Evolutionary conservation across 2,888 invertebrate genomes (phyloP), one percentile per base, ranked within the genome.

Genomic region (Diloba caeruleocephala): DNA sequence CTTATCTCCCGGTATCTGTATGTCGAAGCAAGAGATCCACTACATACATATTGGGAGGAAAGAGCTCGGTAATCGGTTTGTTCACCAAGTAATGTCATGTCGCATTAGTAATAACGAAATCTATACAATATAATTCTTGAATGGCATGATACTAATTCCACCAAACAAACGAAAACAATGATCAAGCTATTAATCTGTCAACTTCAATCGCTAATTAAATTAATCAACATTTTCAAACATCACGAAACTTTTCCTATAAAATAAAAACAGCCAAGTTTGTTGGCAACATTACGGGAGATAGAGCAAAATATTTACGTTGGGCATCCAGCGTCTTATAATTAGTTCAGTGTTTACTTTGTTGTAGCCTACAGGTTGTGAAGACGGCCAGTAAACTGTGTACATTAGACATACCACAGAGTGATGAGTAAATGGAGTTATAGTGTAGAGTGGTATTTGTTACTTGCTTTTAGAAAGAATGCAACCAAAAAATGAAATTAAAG

Each of bases 291-390:
- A 49, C 44, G 38, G 36, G 31, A 60, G 61, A 61, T 53, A 50
- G 51, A 60, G 41, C 43, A 44, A 69, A 77, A 75, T 81, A 79
- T 84, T 85, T 84, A 78, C 80, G 61, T 64, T 78, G 69, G 53
- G 44, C 59, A 78, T 73, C 78, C 74, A 71, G 71, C 74, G 75
- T 79, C 82, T 80, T 78, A 77, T 84, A 87, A 87, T 87, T 87
- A 86, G 82, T 81, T 81, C 71, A 60, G 69, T 85, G 85, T 87
- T 82, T 86, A 82, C 84, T 45, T 59, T 41, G 61, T 14, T 45
- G 34, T 42, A 34, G 48, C 52, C 56, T 54, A 52, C 50, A 54
- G 65, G 69, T 68, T 62, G 63, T 51, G 63, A 51, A 64, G 69
- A 62, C 48, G 69, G 48, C 63, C 50, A 62, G 63, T 68, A 64